Base-by-base conservation (phyloP, 1,140 invertebrate genomes). In the Diachasma alloeum region DNA sequence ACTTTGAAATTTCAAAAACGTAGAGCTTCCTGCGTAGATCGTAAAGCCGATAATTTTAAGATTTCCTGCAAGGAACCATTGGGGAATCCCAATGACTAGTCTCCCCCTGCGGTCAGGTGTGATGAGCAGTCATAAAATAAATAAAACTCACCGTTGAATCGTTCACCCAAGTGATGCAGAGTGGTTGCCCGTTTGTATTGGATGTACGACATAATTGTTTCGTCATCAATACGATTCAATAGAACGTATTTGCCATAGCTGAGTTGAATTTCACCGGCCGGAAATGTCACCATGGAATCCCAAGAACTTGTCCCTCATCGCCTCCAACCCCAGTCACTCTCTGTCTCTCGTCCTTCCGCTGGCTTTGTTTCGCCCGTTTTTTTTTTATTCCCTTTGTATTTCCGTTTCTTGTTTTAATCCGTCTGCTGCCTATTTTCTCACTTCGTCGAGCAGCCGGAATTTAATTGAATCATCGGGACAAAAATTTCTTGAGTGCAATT, bases 151-250 rank as follows among this genome's bases (percentile, higher is more conserved):
- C 59, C 19, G 24, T 63, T 63, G 19, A 63, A 63, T 63, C 22
- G 4, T 17, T 31, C 59, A 26, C 19, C 13, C 19, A 15, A 31
- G 6, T 31, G 19, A 4, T 63, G 59, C 10, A 63, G 19, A 24
- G 59, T 63, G 59, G 59, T 4, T 9, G 9, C 3, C 8, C 4
- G 5, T 63, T 0, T 63, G 59, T 63, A 63, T 31, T 63, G 19
- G 22, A 63, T 63, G 59, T 63, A 10, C 59, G 59, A 63, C 59
- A 63, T 63, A 63, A 63, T 63, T 63, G 59, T 63, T 63, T 63
- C 59, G 59, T 63, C 59, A 26, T 63, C 59, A 63, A 63, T 63
- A 63, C 59, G 15, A 63, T 24, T 63, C 59, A 63, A 63, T 63
- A 26, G 59, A 63, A 31, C 8, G 15, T 63, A 13, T 56, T 13